Evolutionary conservation across 2,797 vertebrate species (phyloP).

Genomic region (Aeoliscus strigatus): DNA sequence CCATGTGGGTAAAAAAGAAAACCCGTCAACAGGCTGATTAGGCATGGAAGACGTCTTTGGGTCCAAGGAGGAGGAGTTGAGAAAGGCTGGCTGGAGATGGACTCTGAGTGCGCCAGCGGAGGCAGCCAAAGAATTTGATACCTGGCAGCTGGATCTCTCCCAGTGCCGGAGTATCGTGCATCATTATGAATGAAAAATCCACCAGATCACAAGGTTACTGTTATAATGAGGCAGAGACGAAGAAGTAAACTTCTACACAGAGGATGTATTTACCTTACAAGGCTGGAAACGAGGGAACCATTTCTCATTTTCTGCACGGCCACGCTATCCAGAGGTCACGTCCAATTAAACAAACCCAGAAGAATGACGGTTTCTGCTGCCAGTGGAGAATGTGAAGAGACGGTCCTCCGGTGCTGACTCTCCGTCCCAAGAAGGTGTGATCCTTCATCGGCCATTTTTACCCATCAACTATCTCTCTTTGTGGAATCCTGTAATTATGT

Average conservation of each 20-base stretch:
- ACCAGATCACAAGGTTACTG: slow-evolving; percentile 60
- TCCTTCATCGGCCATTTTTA: slow-evolving; percentile 19
- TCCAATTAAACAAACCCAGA: slow-evolving; percentile 65
- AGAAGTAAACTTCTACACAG: slow-evolving; percentile 43
- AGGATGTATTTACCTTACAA: slow-evolving; percentile 50
- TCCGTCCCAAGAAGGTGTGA: slow-evolving; percentile 20
- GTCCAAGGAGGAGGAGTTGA: slow-evolving; percentile 39
- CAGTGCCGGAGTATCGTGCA: slow-evolving; percentile 42
- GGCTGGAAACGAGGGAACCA: slow-evolving; percentile 15
- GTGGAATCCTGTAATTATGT: no score
- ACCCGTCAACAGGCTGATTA: slow-evolving; percentile 66
- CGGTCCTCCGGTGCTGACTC: slow-evolving; percentile 15
- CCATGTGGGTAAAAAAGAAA: slow-evolving; percentile 51
- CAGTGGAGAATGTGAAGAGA: slow-evolving; percentile 18
- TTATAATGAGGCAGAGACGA: slow-evolving; percentile 62
- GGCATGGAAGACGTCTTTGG: slow-evolving; percentile 57
- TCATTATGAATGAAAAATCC: slow-evolving; percentile 52
- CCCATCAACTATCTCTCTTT: no score
- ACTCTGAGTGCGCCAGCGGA: slow-evolving; percentile 47
- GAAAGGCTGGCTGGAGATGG: slow-evolving; percentile 28
- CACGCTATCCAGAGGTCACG: slow-evolving; percentile 36
- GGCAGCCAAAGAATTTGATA: slow-evolving; percentile 59
- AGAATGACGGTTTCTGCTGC: slow-evolving; percentile 21
- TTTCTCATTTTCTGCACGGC: slow-evolving; percentile 45
- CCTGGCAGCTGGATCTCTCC: slow-evolving; percentile 48